Percentiles rank a stretch among this genome's conserved stretches.
These are phyloP conservation scores for Platycercus adscitus DNA, from an alignment of 2,113 vertebrate species.

Conservation along the genomic window DNA sequence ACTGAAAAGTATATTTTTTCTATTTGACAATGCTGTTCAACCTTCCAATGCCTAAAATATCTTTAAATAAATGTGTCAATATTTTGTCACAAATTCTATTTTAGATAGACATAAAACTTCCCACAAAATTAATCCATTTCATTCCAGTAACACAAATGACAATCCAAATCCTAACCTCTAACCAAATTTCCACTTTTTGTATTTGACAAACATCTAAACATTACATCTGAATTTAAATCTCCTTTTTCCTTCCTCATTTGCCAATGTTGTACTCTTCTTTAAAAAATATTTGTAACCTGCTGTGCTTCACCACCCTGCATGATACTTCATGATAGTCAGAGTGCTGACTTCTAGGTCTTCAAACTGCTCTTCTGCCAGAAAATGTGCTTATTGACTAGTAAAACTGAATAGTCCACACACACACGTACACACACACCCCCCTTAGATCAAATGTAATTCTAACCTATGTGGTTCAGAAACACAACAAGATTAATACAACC, in stretches of 20 bases:
- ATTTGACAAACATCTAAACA: neutral
- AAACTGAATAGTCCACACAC: neutral
- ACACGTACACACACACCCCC: neutral
- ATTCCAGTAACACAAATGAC: neutral
- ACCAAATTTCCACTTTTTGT: neutral
- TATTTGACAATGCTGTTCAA: neutral
- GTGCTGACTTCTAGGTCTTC: neutral
- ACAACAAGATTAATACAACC: neutral
- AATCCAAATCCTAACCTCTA: neutral
- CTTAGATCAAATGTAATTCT: neutral
- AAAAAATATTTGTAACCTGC: neutral
- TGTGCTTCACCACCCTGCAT: neutral
- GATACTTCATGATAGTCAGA: neutral
- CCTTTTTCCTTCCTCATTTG: neutral
- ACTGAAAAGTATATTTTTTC: neutral
- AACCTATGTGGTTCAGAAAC: neutral
- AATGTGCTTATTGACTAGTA: neutral
- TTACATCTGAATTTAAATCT: neutral
- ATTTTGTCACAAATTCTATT: neutral
- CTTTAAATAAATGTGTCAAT: neutral
- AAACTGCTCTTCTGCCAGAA: neutral
- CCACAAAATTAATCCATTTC: neutral
- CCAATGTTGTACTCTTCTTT: neutral
- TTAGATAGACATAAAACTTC: neutral
- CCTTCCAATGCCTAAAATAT: neutral